Evolutionary conservation across 37 sponge, comb jelly and placozoan species (phyloP).

Genomic region (Haliclona indistincta): DNA sequence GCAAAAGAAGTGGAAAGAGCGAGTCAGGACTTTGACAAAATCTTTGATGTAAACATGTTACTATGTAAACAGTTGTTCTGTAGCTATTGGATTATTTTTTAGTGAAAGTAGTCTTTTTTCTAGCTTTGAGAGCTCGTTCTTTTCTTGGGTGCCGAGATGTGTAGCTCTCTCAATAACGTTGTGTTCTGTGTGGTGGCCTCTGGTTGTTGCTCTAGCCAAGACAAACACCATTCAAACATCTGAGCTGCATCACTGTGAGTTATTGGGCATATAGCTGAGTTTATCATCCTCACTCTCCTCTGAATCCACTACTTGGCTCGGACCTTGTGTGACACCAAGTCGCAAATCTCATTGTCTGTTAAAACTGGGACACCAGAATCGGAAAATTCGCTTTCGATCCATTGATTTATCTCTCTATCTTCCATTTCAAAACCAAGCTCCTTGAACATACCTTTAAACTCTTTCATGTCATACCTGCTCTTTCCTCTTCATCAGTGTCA

Average conservation of each 20-base stretch:
- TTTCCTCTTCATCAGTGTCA: not conserved
- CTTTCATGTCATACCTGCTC: not conserved
- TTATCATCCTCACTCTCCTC: too few relatives aligned
- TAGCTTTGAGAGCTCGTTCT: too few relatives aligned
- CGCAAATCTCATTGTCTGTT: conserved; percentile 26
- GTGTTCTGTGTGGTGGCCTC: conserved; percentile 11
- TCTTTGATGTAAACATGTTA: too few relatives aligned
- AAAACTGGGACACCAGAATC: not conserved
- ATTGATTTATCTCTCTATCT: not conserved
- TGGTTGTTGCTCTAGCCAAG: conserved; percentile 32
- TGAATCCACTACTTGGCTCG: too few relatives aligned
- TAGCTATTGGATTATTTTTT: too few relatives aligned
- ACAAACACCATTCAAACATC: conserved; percentile 9
- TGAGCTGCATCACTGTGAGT: conserved; percentile 27
- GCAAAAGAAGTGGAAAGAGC: too few relatives aligned
- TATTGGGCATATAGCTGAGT: conserved; percentile 1
- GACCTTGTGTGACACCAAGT: not conserved
- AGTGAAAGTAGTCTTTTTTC: too few relatives aligned
- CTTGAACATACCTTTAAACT: not conserved
- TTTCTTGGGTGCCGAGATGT: not conserved
- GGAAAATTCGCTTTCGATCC: not conserved
- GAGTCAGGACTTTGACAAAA: too few relatives aligned
- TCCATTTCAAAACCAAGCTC: not conserved
- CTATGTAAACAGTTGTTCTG: too few relatives aligned
- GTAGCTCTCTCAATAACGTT: not conserved